Conservation (phyloP, 2,113 vertebrate species). For the Brachyhypopomus occidentalis region DNA sequence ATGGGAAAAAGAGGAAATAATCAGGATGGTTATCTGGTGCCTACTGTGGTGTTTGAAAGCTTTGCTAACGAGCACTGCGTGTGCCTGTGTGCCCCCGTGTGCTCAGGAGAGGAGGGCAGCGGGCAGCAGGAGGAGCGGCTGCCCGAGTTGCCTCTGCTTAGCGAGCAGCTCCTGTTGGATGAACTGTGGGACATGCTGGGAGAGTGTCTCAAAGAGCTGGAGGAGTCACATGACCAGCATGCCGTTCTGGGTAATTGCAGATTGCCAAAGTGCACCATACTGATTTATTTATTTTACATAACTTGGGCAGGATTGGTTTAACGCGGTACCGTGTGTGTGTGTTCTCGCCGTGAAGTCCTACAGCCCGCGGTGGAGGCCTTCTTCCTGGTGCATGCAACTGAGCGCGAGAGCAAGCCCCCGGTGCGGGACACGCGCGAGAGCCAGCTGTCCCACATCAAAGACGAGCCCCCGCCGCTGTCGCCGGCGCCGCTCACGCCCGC, state of each 20-base stretch:
- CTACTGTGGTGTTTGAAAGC: background rate
- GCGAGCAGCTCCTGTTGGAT: conserved; percentile 89
- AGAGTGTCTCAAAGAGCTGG: conserved; percentile 91
- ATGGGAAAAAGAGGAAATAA: no score
- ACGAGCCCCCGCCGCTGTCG: conserved; percentile 88
- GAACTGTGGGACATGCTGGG: conserved; percentile 95
- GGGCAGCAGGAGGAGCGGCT: conserved; percentile 83
- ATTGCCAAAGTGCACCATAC: accelerated
- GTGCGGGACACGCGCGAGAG: conserved; percentile 90
- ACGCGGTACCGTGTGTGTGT: background rate
- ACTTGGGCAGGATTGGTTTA: background rate
- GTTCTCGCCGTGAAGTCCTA: conserved; percentile 72
- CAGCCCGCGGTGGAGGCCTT: conserved; percentile 94
- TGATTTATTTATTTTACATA: no score
- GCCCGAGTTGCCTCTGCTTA: conserved; percentile 90
- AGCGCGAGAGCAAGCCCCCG: conserved; percentile 91
- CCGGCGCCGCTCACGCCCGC: conserved; percentile 90
- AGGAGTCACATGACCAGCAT: conserved; percentile 94
- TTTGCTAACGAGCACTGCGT: no score
- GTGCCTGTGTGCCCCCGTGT: background rate
- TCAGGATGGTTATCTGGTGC: no score
- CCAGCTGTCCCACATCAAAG: conserved; percentile 92
- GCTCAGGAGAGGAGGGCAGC: conserved; percentile 73
- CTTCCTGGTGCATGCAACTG: conserved; percentile 93
- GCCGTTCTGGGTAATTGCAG: conserved; percentile 84